Evolutionary conservation across 2,113 vertebrate species (phyloP), one percentile per base, ranked within the genome.

Genomic region (Carassius gibelio): DNA sequence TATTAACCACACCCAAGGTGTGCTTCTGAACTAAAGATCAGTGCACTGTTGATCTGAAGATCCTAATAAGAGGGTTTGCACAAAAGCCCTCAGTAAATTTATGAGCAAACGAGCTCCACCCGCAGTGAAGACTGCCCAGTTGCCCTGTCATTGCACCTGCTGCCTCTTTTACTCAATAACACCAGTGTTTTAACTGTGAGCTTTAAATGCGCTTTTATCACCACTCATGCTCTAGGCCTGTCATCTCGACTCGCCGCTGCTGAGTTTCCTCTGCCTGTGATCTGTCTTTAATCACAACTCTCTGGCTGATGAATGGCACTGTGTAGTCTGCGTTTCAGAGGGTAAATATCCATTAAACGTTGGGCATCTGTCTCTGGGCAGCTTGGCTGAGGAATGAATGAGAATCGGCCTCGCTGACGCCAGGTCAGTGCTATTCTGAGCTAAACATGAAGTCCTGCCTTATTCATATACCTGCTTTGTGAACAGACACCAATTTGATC

Each of bases 181-280:
- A 8, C 75, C 59, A 76, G 50, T 83, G 84, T 84, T 85, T 75
- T 81, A 76, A 21, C 57, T 81, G 36, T 38, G 83, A 71, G 84
- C 80, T 76, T 86, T 77, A 84, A 89, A 88, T 84, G 82, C 75
- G 82, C 79, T 89, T 84, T 84, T 78, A 61, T 48, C 82, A 82
- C 84, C 79, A 85, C 69, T 79, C 45, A 19, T 26, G 52, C 81
- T 55, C 5, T 23, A 77, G 66, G 55, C 78, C 23, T 88, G 83
- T 85, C 80, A 87, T 87, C 59, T 78, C 45, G 71, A 78, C 62
- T 21, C 76, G 5, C 80, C 15, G 36, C 85, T 62, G 36, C 21
- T 10, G 17, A 36, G 59, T 14, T 81, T 57, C 74, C 61, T 62
- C 84, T 48, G 59, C 36, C 48, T 83, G 68, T 42, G 59, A 83